Percentiles rank a stretch among this genome's conserved stretches.
phyloP scores from a whole-genome alignment of 2,113 vertebrate species.

The Hepsetus odoe region DNA sequence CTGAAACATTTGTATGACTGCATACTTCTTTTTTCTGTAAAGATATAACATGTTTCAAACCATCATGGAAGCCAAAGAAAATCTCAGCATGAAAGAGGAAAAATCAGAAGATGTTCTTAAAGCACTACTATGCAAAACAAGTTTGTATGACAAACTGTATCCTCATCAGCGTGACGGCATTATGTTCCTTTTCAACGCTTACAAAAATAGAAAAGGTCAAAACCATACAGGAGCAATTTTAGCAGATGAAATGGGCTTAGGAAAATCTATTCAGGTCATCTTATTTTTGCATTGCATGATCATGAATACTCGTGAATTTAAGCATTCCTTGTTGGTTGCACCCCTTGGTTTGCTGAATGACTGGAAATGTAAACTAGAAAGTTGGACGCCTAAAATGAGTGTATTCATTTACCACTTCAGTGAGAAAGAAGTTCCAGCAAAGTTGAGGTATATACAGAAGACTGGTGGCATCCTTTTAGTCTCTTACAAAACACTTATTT shows the following conservation, averaged over 20 bases:
- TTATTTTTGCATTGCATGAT: conserved; percentile 84
- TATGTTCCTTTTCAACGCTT: neutral
- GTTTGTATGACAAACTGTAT: neutral
- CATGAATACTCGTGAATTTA: conserved; percentile 61
- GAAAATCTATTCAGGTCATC: conserved; percentile 82
- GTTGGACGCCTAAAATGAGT: neutral
- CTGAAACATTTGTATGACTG: neutral
- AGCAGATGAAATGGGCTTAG: conserved; percentile 84
- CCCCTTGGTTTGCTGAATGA: conserved; percentile 76
- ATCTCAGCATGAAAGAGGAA: neutral
- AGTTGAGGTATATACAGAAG: neutral
- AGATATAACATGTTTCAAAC: neutral
- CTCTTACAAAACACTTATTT: neutral
- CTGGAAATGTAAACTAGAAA: conserved; percentile 53
- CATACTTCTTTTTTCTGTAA: neutral
- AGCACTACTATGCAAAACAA: neutral
- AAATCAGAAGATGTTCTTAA: neutral
- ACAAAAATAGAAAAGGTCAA: neutral
- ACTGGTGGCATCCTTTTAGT: neutral
- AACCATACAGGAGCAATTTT: conserved; percentile 71
- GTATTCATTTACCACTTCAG: neutral
- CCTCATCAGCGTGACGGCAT: neutral
- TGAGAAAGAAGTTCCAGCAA: neutral
- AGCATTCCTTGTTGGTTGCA: conserved; percentile 74
- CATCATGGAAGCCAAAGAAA: neutral